Conservation (phyloP, 1,140 invertebrate genomes). For the Metaphire vulgaris region DNA sequence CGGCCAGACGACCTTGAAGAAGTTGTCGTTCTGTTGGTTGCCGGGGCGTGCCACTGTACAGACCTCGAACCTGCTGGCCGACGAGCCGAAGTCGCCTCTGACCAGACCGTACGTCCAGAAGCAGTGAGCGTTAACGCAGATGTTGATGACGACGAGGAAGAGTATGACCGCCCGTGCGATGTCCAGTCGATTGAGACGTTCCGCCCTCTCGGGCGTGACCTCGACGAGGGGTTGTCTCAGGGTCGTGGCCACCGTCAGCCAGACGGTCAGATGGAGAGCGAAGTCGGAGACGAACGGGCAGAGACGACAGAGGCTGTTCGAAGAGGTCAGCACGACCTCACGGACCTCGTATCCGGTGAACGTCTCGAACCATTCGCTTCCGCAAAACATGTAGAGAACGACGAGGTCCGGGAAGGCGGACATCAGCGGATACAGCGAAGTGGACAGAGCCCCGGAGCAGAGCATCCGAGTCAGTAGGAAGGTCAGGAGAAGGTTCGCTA, state of each 20-base stretch:
- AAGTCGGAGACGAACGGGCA: slow-evolving; percentile 43
- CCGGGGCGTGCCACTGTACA: slow-evolving; percentile 30
- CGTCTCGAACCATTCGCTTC: slow-evolving; percentile 39
- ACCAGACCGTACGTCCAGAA: slow-evolving; percentile 48
- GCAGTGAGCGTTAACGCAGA: slow-evolving; percentile 48
- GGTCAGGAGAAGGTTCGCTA: slow-evolving; percentile 30
- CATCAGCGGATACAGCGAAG: slow-evolving; percentile 43
- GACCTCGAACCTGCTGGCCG: slow-evolving; percentile 12
- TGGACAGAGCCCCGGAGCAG: slow-evolving; percentile 41
- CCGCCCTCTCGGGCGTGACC: slow-evolving; percentile 36
- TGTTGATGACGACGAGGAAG: slow-evolving; percentile 41
- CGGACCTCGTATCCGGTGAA: slow-evolving; percentile 34
- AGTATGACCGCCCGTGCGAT: slow-evolving; percentile 41
- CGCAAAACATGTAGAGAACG: slow-evolving; percentile 42
- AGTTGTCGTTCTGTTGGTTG: slow-evolving; percentile 14
- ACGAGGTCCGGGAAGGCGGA: slow-evolving; percentile 39
- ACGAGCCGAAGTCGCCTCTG: slow-evolving; percentile 22
- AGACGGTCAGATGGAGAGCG: slow-evolving; percentile 39
- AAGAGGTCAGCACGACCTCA: slow-evolving; percentile 35
- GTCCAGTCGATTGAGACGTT: slow-evolving; percentile 42
- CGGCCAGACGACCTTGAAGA: slow-evolving; percentile 6
- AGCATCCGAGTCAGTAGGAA: slow-evolving; percentile 37
- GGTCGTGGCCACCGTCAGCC: slow-evolving; percentile 45
- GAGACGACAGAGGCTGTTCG: slow-evolving; percentile 45
- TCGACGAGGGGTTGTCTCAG: slow-evolving; percentile 43